Evolutionary conservation across 2,888 invertebrate genomes (phyloP), one percentile per base, ranked within the genome.

Genomic region (Eurytoma adleriae): DNA sequence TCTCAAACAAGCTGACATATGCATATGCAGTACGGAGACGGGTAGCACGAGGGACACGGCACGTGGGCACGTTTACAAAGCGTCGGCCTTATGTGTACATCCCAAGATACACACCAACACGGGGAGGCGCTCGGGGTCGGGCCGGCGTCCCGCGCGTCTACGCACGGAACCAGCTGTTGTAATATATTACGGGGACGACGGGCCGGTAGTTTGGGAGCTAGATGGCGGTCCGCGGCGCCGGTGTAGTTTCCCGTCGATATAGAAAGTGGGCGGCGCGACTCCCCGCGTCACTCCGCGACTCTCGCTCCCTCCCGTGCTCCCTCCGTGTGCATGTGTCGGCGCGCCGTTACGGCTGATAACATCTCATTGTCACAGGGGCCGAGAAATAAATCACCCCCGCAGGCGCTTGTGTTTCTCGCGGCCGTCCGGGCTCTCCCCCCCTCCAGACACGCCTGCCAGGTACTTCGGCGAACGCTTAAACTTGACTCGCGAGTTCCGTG

Each of bases 351-450:
- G 64, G 59, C 67, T 85, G 89, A 89, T 88, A 89, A 86, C 86
- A 89, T 89, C 88, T 88, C 86, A 87, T 88, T 88, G 88, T 88
- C 87, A 86, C 86, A 83, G 86, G 83, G 80, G 80, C 82, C 18
- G 74, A 62, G 71, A 82, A 80, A 88, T 88, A 88, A 88, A 88
- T 88, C 87, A 79, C 30, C 59, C 20, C 56, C 54, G 66, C 20
- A 27, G 30, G 56, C 48, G 64, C 27, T 20, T 56, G 56, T 57
- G 64, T 57, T 57, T 56, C 24, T 14, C 52, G 5, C 52, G 12
- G 5, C 57, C 57, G 14, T n/a, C 40, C n/a, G 7, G 40, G 24
- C 30, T 16, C 13, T 16, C 54, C n/a, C 62, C 50, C 14, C 40
- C 40, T 20, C 70, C 62, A 57, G 54, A 59, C 67, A 59, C 75